Evolutionary conservation across 2,888 invertebrate genomes (phyloP).

Genomic region (Diarsia mendica): DNA sequence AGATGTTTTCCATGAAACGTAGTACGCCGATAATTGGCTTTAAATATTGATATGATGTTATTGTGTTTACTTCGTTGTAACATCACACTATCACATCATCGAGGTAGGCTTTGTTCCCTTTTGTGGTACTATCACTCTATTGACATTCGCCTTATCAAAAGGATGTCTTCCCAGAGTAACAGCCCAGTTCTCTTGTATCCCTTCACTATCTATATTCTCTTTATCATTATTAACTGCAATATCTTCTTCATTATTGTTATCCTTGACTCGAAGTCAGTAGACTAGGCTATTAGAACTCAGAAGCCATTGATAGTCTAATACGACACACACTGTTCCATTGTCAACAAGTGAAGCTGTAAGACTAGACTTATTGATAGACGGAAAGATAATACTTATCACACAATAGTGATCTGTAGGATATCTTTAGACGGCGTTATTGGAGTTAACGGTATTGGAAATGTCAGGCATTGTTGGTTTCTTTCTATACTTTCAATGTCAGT

Average conservation of each 20-base stretch:
- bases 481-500: slow-evolving; percentile 22
- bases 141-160: slow-evolving; percentile 5
- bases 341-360: slow-evolving; percentile 57
- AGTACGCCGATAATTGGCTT: not conserved
- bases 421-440: slow-evolving; percentile 50
- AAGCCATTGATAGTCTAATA: slow-evolving; percentile 57
- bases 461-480: slow-evolving; percentile 32
- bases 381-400: slow-evolving; percentile 57
- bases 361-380: slow-evolving; percentile 64
- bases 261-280: slow-evolving; percentile 31
- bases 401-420: slow-evolving; percentile 53
- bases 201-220: slow-evolving; percentile 5
- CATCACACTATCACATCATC: slow-evolving; percentile 2
- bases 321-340: slow-evolving; percentile 48
- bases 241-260: slow-evolving; percentile 22
- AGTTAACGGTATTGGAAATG: slow-evolving; percentile 51
- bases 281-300: slow-evolving; percentile 34
- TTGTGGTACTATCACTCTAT: not conserved
- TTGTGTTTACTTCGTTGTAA: not conserved
- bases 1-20: not conserved
- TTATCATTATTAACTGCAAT: slow-evolving; percentile 26
- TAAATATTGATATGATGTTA: not conserved
- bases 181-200: slow-evolving; percentile 19
- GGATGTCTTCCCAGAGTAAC: slow-evolving; percentile 22
- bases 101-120: not conserved